Percentiles rank a stretch among this genome's conserved stretches.
These are phyloP conservation scores for Pseudopipra pipra DNA, from an alignment of 2,113 vertebrate genomes.

Conservation along the genomic window DNA sequence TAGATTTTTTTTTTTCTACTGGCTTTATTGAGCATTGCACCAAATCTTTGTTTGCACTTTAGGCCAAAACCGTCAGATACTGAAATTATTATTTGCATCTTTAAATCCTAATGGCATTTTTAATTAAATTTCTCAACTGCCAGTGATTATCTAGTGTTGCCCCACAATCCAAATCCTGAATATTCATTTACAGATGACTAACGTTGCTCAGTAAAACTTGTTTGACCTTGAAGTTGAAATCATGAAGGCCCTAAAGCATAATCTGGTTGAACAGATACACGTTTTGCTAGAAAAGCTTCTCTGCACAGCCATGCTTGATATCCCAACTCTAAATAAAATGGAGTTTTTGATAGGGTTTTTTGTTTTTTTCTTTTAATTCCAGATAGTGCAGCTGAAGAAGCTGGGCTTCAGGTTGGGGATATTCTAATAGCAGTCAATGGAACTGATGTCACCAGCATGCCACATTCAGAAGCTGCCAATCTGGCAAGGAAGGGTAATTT, in stretches of 20 bases:
- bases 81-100: neutral
- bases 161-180: neutral
- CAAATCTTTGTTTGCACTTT: neutral
- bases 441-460: conserved; percentile 85
- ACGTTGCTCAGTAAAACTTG: neutral
- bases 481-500: conserved; percentile 83
- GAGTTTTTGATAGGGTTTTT: accelerated
- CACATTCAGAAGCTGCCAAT: conserved; percentile 87
- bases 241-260: neutral
- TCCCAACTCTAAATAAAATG: neutral
- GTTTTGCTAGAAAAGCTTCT: neutral
- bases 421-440: conserved; percentile 87
- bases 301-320: neutral
- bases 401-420: conserved; percentile 86
- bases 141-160: neutral
- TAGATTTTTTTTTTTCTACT: neutral
- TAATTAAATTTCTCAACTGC: neutral
- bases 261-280: neutral
- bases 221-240: neutral
- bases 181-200: neutral
- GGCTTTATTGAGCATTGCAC: neutral
- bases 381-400: conserved; percentile 91
- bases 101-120: neutral
- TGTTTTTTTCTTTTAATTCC: neutral
- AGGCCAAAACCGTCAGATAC: neutral